Evolutionary conservation across 92 coral and sea anemone species (phyloP).

Genomic region (Isaurus tuberculatus): DNA sequence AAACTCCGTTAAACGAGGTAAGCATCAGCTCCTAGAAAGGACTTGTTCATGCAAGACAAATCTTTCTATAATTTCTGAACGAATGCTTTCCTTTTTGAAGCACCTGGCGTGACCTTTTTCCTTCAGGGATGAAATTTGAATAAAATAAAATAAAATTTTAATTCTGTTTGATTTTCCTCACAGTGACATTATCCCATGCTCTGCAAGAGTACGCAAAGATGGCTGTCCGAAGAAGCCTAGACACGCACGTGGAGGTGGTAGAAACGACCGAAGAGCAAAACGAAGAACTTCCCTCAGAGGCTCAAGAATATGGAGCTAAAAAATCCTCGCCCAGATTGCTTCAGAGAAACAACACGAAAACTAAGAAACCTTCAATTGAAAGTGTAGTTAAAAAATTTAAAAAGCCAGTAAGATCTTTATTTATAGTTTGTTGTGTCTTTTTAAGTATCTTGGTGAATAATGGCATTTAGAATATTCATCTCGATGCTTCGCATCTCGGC

Average conservation of each 20-base stretch:
- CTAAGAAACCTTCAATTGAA: constrained; percentile 58
- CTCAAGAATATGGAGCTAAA: background rate
- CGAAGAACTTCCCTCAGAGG: constrained; percentile 45
- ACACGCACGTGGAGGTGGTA: constrained; percentile 64
- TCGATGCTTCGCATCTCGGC: no score
- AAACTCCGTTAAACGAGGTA: no score
- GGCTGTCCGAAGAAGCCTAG: constrained; percentile 57
- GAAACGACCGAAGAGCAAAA: constrained; percentile 47
- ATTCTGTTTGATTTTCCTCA: background rate
- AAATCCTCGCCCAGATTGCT: background rate
- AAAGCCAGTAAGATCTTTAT: constrained; percentile 71
- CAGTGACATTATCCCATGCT: constrained; percentile 71
- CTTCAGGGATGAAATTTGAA: background rate
- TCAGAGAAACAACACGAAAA: background rate
- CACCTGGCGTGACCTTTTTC: no score
- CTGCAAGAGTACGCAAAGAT: constrained; percentile 81
- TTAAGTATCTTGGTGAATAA: no score
- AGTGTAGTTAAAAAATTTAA: constrained; percentile 60
- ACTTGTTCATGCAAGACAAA: no score
- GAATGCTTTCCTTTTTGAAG: no score
- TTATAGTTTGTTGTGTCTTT: no score
- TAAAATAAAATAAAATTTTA: background rate
- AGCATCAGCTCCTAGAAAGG: no score
- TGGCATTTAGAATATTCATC: no score
- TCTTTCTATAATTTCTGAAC: no score